Evolutionary conservation across 2,113 vertebrate species (phyloP), one percentile per base, ranked within the genome.

Genomic region (Orientallactaga bullata): DNA sequence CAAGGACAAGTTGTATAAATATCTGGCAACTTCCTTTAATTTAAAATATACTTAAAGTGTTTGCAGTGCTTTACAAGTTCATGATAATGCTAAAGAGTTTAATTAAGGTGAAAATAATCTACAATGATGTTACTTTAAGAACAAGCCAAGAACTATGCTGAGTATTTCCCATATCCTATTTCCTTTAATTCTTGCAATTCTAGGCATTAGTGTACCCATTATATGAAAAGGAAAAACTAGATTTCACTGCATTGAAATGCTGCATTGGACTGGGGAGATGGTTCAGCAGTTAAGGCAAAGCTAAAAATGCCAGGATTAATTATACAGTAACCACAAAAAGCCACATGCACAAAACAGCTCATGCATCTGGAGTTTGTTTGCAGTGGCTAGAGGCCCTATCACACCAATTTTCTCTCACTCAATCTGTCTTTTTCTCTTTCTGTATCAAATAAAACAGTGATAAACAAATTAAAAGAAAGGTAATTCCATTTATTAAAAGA

Each of bases 1-100:
- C 23, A 91, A 65, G 23, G 55, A 55, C 55, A 51, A 51, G 51
- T 28, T 87, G 3, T 16, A 21, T 69, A 76, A 65, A 3, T 60
- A 2, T 78, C 2, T 58, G 58, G 15, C 1, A 61, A 85, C 6
- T 69, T 88, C 69, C n/a, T 61, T 28, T 69, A 85, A 86, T 55
- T 77, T 61, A 42, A 73, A 85, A 81, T 7, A n/a, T 72, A 86
- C 5, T 90, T 63, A 47, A 77, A 71, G 87, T 61, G 89, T 55
- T 28, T 68, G 8, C 91, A 77, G 60, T 72, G 23, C 66, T 35
- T 94, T 87, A 60, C 1, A 88, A 88, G 5, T 77, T 85, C 88
- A 6, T 88, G 10, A 68, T 20, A 86, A 84, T 58, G 10, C 0
- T 26, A 81, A 76, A 51, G 20, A 74, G 9, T 85, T 23, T 73